Conservation (phyloP, 2,113 vertebrate genomes). For the Hylia prasina region DNA sequence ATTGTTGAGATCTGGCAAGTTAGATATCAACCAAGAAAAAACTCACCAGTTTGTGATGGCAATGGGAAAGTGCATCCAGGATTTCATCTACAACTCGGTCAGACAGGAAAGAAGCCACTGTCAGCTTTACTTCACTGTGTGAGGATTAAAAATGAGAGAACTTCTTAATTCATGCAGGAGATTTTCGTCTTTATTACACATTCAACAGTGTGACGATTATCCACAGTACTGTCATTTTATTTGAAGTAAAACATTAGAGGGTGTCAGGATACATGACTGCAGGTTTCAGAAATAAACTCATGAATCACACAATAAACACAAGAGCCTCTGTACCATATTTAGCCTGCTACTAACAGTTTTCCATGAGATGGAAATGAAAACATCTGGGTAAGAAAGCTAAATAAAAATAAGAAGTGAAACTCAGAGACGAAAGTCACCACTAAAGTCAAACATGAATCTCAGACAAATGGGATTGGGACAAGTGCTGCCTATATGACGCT, state of each 20-base stretch:
- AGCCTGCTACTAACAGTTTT: conserved; percentile 43
- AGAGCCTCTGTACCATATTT: conserved; percentile 37
- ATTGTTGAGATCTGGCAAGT: not conserved
- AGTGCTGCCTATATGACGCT: not conserved
- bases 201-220: not conserved
- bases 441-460: not conserved
- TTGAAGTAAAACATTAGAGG: not conserved
- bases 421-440: not conserved
- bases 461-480: not conserved
- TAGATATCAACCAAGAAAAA: not conserved
- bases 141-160: conserved; percentile 43
- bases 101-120: conserved; percentile 93
- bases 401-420: conserved; percentile 14
- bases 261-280: conserved; percentile 9
- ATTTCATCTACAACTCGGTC: conserved; percentile 97
- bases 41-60: conserved; percentile 89
- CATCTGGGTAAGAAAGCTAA: conserved; percentile 38
- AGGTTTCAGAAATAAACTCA: conserved; percentile 50
- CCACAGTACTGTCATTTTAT: not conserved
- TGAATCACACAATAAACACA: conserved; percentile 58
- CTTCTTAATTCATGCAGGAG: not conserved
- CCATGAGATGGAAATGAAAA: conserved; percentile 39
- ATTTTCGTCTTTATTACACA: not conserved
- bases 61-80: conserved; percentile 87
- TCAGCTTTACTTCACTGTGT: conserved; percentile 92